These are phyloP conservation scores for Antitype chi DNA, from an alignment of 2,888 invertebrate species.

Conservation along the genomic window DNA sequence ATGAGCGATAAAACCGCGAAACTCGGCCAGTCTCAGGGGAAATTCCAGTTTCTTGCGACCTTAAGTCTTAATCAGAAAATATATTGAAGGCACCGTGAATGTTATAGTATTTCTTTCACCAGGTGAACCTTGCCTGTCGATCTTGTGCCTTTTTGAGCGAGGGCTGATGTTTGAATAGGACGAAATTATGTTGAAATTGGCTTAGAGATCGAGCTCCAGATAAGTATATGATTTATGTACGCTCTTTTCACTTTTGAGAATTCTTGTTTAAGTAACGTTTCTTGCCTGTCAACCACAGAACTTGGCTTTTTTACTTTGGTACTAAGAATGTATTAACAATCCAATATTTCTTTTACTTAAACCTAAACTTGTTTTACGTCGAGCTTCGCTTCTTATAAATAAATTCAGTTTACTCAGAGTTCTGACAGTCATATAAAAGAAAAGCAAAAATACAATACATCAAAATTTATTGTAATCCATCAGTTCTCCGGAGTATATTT, in stretches of 20 bases:
- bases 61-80: slow-evolving; percentile 75
- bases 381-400: neutral
- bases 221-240: slow-evolving; percentile 47
- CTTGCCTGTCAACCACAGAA: slow-evolving; percentile 15
- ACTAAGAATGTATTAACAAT: slow-evolving; percentile 8
- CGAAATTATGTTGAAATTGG: slow-evolving; percentile 53
- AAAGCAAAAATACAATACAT: slow-evolving; percentile 44
- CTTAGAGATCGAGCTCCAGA: slow-evolving; percentile 33
- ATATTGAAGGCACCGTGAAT: slow-evolving; percentile 60
- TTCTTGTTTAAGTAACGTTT: slow-evolving; percentile 23
- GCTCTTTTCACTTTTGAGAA: slow-evolving; percentile 28
- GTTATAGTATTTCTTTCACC: slow-evolving; percentile 66
- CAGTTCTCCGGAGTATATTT: slow-evolving; percentile 46
- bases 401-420: slow-evolving; percentile 3
- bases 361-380: slow-evolving; percentile 18
- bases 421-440: slow-evolving; percentile 33
- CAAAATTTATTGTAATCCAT: slow-evolving; percentile 60
- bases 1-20: slow-evolving; percentile 73
- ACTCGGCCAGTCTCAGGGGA: slow-evolving; percentile 76
- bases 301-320: slow-evolving; percentile 1
- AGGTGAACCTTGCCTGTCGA: slow-evolving; percentile 59
- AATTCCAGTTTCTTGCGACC: slow-evolving; percentile 76
- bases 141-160: slow-evolving; percentile 53
- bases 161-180: slow-evolving; percentile 53
- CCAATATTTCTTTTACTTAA: slow-evolving; percentile 23